phyloP scores from a whole-genome alignment of 2,113 vertebrate genomes.

The Asarcornis scutulata region DNA sequence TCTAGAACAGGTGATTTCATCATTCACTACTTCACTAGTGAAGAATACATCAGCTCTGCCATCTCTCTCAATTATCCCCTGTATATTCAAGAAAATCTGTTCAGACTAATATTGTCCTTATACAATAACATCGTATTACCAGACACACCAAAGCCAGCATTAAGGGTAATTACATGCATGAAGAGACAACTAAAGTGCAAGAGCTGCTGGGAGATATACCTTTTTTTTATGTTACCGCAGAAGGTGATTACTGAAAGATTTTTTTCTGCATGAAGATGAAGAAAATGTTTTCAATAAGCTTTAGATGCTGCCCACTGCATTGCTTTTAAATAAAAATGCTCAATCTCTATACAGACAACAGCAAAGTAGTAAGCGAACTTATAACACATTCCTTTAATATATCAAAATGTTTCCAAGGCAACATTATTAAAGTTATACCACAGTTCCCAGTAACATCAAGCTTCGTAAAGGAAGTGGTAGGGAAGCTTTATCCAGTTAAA shows the following conservation, averaged over 20 bases:
- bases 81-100: not conserved
- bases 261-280: conserved; percentile 52
- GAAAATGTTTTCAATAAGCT: conserved; percentile 63
- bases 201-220: conserved; percentile 41
- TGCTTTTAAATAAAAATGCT: conserved; percentile 76
- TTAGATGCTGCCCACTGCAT: conserved; percentile 60
- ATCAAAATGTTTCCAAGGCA: conserved; percentile 78
- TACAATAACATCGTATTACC: not conserved
- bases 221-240: conserved; percentile 66
- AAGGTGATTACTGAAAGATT: conserved; percentile 50
- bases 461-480: conserved; percentile 23
- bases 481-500: not conserved
- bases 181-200: conserved; percentile 55
- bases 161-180: conserved; percentile 54
- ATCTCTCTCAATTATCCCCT: not conserved
- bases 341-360: conserved; percentile 62
- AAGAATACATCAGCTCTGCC: not conserved
- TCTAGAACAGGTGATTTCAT: not conserved
- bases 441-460: conserved; percentile 64
- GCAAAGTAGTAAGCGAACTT: conserved; percentile 62
- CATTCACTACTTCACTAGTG: not conserved
- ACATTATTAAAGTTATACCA: conserved; percentile 67
- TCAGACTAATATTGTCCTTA: not conserved
- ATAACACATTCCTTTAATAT: conserved; percentile 74
- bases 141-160: not conserved